Evolutionary conservation across 1,140 invertebrate genomes (phyloP).

Genomic region (Formica selysi): DNA sequence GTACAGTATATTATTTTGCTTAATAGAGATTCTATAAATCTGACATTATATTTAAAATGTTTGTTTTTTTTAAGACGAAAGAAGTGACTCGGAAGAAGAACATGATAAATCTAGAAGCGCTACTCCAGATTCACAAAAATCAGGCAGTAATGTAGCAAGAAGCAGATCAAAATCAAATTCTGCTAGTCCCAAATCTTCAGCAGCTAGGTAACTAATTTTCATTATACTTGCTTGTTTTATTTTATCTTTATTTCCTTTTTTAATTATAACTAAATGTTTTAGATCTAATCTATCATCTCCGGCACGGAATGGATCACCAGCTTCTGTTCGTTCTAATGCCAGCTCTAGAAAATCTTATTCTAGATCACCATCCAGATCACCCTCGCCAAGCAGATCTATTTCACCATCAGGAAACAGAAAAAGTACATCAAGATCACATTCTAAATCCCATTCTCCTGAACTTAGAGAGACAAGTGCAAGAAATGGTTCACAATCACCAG

Average conservation of each 20-base stretch:
- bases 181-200: slow-evolving; percentile 58
- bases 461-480: slow-evolving; percentile 1
- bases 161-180: slow-evolving; percentile 65
- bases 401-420: slow-evolving; percentile 39
- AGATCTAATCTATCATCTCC: slow-evolving; percentile 70
- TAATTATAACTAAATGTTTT: slow-evolving; percentile 1
- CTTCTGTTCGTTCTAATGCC: slow-evolving; percentile 56
- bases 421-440: slow-evolving; percentile 65
- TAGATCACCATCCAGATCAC: slow-evolving; percentile 68
- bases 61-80: slow-evolving; percentile 51
- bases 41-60: background rate
- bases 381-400: slow-evolving; percentile 41
- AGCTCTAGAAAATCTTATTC: slow-evolving; percentile 72
- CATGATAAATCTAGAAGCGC: slow-evolving; percentile 62
- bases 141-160: slow-evolving; percentile 36
- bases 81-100: slow-evolving; percentile 71
- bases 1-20: background rate
- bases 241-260: background rate
- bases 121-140: slow-evolving; percentile 63
- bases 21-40: background rate
- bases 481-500: slow-evolving; percentile 55
- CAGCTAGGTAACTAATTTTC: slow-evolving; percentile 51
- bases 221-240: background rate
- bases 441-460: slow-evolving; percentile 64
- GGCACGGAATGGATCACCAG: slow-evolving; percentile 54